A percentile compares a stretch with the other conserved stretches of the same genome.
These are phyloP conservation scores for Sebastes miniatus DNA, from an alignment of 2,797 vertebrate genomes.

Conservation along the genomic window DNA sequence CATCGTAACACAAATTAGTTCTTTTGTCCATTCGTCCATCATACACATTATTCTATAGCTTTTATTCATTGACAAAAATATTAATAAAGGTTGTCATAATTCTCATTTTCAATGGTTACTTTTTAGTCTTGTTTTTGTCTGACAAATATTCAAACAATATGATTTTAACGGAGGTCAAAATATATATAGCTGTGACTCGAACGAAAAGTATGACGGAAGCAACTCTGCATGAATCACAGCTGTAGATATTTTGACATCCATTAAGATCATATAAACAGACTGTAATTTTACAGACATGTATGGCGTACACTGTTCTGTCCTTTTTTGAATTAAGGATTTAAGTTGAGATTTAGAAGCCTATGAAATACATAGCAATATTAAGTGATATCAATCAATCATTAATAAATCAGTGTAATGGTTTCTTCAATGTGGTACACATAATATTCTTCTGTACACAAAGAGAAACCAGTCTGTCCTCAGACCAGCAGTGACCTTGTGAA, in stretches of 20 bases:
- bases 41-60: neutral
- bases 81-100: too few relatives aligned
- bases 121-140: too few relatives aligned
- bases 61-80: neutral
- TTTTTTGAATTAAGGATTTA: neutral
- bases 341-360: neutral
- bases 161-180: too few relatives aligned
- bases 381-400: neutral
- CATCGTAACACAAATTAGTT: neutral
- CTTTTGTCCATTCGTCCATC: too few relatives aligned
- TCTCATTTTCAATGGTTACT: too few relatives aligned
- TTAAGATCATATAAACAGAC: neutral
- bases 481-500: conserved; percentile 57
- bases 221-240: neutral
- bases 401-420: neutral
- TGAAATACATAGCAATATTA: neutral
- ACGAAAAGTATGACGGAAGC: neutral
- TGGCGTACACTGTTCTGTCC: too few relatives aligned
- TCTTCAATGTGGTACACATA: neutral
- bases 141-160: too few relatives aligned
- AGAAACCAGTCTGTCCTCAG: conserved; percentile 19
- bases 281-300: neutral
- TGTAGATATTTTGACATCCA: neutral
- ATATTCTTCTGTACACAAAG: neutral
- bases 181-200: too few relatives aligned